Evolutionary conservation across 2,888 invertebrate species (phyloP), one percentile per base, ranked within the genome.

Genomic region (Osmoderma eremita): DNA sequence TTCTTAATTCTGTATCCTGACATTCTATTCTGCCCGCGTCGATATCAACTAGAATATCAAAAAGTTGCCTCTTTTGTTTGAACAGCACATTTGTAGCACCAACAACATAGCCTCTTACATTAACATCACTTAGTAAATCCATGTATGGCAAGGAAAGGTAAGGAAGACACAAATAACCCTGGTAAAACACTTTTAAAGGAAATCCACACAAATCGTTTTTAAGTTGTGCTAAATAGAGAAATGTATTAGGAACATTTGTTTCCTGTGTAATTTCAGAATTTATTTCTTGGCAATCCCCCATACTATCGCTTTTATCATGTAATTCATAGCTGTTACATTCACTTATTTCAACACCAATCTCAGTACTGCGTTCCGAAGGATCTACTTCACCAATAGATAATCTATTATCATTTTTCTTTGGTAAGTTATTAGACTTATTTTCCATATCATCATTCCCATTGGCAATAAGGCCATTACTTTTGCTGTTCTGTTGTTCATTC

Each of bases 11-110:
- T 64, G 90, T 83, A 80, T 96, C 95, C 39, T 89, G 86, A 1
- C 88, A 82, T 78, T 97, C 97, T 78, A 98, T 91, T 78, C 93
- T 89, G 72, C 90, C 90, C 73, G 91, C 92, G 79, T 93, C 94
- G 63, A 94, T 88, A 84, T 97, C 97, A 1, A 99, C 90, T 63
- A 98, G 83, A 15, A 96, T 94, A 83, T 99, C 98, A 70, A 95
- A 92, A 56, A 97, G 83, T 77, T 97, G 93, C 69, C 92, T 88
- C 78, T 97, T 97, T 81, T 98, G 98, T 80, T 95, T 95, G 80
- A 98, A 99, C 39, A 99, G 85, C n/a, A 97, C 92, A 84, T 99
- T 99, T 13, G 98, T 98, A n/a, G 98, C 98, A 41, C 99, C 98
- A 67, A 97, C 93, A 49, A 97, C 86, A 82, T 93, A 93, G 49